Evolutionary conservation across 1,140 invertebrate species (phyloP).

Genomic region (Helicoverpa armigera): DNA sequence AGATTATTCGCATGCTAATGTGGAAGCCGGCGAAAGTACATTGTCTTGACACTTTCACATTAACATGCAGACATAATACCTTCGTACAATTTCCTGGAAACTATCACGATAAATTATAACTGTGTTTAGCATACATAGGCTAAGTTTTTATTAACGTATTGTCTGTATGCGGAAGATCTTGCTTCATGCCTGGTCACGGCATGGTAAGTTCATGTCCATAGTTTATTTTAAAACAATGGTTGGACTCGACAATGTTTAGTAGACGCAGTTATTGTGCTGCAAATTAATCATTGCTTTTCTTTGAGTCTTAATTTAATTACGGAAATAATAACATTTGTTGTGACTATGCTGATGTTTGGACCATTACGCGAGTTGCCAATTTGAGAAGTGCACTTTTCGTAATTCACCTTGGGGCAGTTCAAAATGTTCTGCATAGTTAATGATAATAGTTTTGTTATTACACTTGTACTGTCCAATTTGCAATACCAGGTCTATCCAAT

Average conservation of each 20-base stretch:
- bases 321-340: too few species aligned
- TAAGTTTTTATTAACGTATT: conserved; percentile 60
- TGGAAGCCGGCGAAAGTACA: conserved; percentile 68
- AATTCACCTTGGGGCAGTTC: too few species aligned
- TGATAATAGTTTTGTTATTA: conserved; percentile 3
- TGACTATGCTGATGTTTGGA: too few species aligned
- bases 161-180: conserved; percentile 48
- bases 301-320: too few species aligned
- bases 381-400: too few species aligned
- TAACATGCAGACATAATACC: conserved; percentile 59
- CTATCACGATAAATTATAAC: conserved; percentile 57
- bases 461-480: background rate
- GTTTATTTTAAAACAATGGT: conserved; percentile 4
- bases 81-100: conserved; percentile 59
- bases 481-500: conserved; percentile 26
- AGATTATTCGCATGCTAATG: conserved; percentile 69
- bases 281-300: too few species aligned
- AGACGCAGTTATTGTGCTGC: too few species aligned
- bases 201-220: background rate
- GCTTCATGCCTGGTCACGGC: conserved; percentile 21
- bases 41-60: conserved; percentile 76
- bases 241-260: background rate
- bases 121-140: conserved; percentile 54
- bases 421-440: background rate
- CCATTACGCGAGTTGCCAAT: too few species aligned